phyloP scores from a whole-genome alignment of 1,140 invertebrate species.

The Sarcophaga bullata region DNA sequence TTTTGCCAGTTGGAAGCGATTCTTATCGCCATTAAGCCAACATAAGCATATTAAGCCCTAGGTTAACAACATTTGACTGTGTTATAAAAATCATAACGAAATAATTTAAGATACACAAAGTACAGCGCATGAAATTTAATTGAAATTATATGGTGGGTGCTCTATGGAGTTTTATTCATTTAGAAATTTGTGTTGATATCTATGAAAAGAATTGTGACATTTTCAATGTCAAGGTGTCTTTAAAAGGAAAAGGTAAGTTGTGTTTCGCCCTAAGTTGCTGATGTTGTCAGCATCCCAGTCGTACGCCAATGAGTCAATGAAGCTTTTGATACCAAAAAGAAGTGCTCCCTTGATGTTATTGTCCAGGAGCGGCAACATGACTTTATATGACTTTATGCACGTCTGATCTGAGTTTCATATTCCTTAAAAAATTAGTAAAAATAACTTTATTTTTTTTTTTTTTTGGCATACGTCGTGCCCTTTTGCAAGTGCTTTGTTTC shows the following conservation, averaged over 20 bases:
- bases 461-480: no score
- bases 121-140: background rate
- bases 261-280: no score
- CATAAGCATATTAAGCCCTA: constrained; percentile 5
- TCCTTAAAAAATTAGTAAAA: no score
- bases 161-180: background rate
- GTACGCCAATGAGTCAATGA: no score
- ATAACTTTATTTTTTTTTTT: no score
- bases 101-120: background rate
- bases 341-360: no score
- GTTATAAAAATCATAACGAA: background rate
- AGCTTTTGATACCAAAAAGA: no score
- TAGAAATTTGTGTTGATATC: background rate
- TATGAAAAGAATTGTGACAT: background rate
- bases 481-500: no score
- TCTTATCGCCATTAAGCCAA: background rate
- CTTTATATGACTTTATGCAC: no score
- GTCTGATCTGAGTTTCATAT: no score
- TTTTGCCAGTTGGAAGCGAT: background rate
- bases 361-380: no score
- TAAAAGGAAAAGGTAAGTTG: background rate
- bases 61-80: background rate
- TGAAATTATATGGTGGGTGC: background rate
- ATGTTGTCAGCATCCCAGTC: no score
- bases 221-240: background rate